A percentile compares a stretch with the other conserved stretches of the same genome.
These are phyloP conservation scores for Eretmochelys imbricata DNA, from an alignment of 2,113 vertebrate genomes.

Conservation along the genomic window DNA sequence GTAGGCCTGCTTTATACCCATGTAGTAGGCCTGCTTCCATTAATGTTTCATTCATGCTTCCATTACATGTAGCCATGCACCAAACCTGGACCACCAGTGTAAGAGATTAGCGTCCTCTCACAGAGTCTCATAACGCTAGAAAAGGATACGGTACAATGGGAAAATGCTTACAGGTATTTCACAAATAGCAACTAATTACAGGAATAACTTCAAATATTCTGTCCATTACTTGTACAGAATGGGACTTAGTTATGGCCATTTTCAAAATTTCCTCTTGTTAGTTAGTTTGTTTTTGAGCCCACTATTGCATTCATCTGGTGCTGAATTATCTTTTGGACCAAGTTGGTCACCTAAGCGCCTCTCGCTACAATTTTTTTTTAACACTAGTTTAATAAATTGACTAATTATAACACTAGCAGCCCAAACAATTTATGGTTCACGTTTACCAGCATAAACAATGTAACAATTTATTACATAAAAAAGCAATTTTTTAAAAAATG, in stretches of 20 bases:
- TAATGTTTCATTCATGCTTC: not conserved
- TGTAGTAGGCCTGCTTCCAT: not conserved
- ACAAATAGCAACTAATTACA: not conserved
- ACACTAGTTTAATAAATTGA: not conserved
- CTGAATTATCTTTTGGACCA: not conserved
- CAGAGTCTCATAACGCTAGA: not conserved
- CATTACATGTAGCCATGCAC: rapidly evolving
- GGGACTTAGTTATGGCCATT: not conserved
- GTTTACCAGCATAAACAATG: not conserved
- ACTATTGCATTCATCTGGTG: not conserved
- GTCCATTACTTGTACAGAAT: not conserved
- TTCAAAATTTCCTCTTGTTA: not conserved
- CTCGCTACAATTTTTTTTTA: not conserved
- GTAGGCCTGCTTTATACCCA: not conserved
- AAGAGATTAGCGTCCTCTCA: not conserved
- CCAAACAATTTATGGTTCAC: not conserved
- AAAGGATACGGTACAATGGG: not conserved
- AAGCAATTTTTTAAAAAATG: slow-evolving; percentile 23
- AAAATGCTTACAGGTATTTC: not conserved
- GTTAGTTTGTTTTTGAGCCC: not conserved
- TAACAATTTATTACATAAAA: slow-evolving; percentile 10
- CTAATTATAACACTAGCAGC: not conserved
- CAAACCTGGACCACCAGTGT: slow-evolving; percentile 8
- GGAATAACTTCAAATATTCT: not conserved
- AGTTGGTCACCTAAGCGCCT: not conserved